Evolutionary conservation across 2,888 invertebrate species (phyloP), one percentile per base, ranked within the genome.

Genomic region (Meteorus colon): DNA sequence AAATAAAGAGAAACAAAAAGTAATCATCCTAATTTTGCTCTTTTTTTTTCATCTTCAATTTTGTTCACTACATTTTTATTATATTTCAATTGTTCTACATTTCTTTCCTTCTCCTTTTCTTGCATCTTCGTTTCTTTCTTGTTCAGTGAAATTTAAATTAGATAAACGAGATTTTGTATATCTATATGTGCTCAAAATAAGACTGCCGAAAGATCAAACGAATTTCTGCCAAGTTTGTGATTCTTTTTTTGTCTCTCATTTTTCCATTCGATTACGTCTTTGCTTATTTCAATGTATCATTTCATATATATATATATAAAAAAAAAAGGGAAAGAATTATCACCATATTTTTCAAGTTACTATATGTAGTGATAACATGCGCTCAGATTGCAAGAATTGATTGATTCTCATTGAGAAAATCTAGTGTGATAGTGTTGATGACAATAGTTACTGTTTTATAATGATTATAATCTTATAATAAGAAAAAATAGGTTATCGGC

Each of bases 101-200:
- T 34, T 68, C 4, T 16, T 59, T 37, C 37, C 59, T 16, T 16
- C 16, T 19, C 14, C 41, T 19, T 6, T 19, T 24, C n/a, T 8
- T 55, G 19, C 19, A 48, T 55, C 19, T 19, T 24, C 19, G 12
- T 4, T 59, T 5, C 31, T 34, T 27, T 59, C 59, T 16, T 27
- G 37, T 24, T 65, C 4, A 62, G 51, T 48, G 10, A 45, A n/a
- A 69, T 62, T 31, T 45, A 68, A 31, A 70, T 59, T 24, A 59
- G 41, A 48, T 41, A 55, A 63, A 60, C 31, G 65, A 60, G 31
- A 48, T 73, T 69, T 66, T 45, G 69, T 69, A 19, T 74, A 60
- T 37, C 19, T 48, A 37, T 48, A 37, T 24, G 68, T 69, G 78
- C 77, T 78, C 79, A 78, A 77, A 71, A 60, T 73, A 75, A 75